These are phyloP conservation scores for Zonitis immaculata DNA, from an alignment of 2,888 invertebrate genomes.

Conservation along the genomic window DNA sequence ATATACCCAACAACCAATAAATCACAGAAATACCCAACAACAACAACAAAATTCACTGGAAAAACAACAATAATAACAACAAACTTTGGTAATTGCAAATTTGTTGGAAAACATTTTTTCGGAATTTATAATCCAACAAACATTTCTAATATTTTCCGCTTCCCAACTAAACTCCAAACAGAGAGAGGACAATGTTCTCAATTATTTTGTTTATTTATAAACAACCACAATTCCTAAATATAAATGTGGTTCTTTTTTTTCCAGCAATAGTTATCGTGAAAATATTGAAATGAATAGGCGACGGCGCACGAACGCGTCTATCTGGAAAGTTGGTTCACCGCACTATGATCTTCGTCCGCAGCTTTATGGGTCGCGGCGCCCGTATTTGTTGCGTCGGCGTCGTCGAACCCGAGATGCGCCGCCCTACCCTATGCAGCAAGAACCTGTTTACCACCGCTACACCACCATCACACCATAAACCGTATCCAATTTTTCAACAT, in stretches of 20 bases:
- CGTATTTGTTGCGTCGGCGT: constrained; percentile 50
- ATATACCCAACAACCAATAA: background rate
- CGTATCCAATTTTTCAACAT: background rate
- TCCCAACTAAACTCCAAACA: background rate
- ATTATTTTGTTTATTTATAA: constrained; percentile 18
- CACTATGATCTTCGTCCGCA: constrained; percentile 48
- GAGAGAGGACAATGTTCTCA: constrained; percentile 16
- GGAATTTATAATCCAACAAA: background rate
- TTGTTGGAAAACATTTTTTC: too few relatives aligned
- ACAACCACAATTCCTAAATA: constrained; percentile 11
- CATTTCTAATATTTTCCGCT: background rate
- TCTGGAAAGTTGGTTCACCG: constrained; percentile 44
- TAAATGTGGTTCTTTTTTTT: constrained; percentile 11
- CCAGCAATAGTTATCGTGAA: constrained; percentile 17
- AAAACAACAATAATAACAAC: too few relatives aligned
- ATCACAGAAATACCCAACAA: background rate
- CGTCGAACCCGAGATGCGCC: constrained; percentile 39
- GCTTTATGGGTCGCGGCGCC: constrained; percentile 46
- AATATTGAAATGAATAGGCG: constrained; percentile 10
- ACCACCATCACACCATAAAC: constrained; percentile 2
- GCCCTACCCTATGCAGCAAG: constrained; percentile 42
- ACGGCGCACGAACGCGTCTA: constrained; percentile 31
- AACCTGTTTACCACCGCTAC: constrained; percentile 29
- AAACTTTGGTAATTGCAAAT: too few relatives aligned
- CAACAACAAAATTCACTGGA: background rate